These are phyloP conservation scores for Onychostoma macrolepis DNA, from an alignment of 2,113 vertebrate species.

Conservation along the genomic window DNA sequence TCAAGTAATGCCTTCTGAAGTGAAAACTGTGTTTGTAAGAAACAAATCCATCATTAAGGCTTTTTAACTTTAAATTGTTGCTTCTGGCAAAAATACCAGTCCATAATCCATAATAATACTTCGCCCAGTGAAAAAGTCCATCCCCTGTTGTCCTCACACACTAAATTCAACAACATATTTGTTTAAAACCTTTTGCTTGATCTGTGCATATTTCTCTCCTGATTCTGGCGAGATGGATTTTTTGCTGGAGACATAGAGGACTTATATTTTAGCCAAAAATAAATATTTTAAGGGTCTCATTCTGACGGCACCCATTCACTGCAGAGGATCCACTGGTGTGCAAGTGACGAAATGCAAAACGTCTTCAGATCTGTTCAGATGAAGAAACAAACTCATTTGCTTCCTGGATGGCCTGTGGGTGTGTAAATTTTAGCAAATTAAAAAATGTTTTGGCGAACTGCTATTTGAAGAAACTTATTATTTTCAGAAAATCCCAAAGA, in stretches of 20 bases:
- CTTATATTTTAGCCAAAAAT: too few relatives aligned
- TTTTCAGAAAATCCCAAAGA: constrained; percentile 28
- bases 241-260: too few relatives aligned
- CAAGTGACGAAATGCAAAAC: too few relatives aligned
- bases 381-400: neutral
- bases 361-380: neutral
- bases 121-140: neutral
- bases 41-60: neutral
- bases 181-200: too few relatives aligned
- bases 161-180: too few relatives aligned
- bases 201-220: neutral
- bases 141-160: neutral
- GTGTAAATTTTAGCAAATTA: neutral
- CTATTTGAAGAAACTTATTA: neutral
- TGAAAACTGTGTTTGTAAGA: neutral
- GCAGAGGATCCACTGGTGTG: too few relatives aligned
- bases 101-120: neutral
- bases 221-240: neutral
- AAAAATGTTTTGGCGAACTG: neutral
- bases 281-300: too few relatives aligned
- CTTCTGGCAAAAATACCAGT: neutral
- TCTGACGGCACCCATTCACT: too few relatives aligned
- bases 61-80: neutral
- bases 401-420: neutral
- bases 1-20: too few relatives aligned